Conservation (phyloP, 2,113 vertebrate genomes). For the Atrichornis clamosus region DNA sequence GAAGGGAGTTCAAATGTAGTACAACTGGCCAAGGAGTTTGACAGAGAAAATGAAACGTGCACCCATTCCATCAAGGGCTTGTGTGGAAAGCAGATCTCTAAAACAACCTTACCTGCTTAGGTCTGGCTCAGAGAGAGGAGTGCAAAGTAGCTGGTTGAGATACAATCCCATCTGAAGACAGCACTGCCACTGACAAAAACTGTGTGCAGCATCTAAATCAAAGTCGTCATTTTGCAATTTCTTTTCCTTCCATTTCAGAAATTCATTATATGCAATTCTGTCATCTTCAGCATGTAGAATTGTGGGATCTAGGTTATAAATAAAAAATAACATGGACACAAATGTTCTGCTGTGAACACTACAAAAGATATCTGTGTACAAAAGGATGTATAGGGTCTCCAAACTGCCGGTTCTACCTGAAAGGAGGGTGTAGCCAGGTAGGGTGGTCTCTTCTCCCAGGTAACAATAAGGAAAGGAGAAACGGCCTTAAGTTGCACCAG, state of each 20-base stretch:
- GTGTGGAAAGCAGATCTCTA: background rate
- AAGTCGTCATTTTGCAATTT: constrained; percentile 32
- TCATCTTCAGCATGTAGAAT: background rate
- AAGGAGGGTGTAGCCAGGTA: background rate
- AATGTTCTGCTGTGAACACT: background rate
- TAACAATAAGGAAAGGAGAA: background rate
- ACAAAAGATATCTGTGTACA: background rate
- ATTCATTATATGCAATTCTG: background rate
- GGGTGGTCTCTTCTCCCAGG: background rate
- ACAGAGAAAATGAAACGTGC: background rate
- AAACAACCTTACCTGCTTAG: constrained; percentile 77
- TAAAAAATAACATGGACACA: background rate
- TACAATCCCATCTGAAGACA: constrained; percentile 85
- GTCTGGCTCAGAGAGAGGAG: constrained; percentile 80
- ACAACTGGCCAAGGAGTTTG: background rate
- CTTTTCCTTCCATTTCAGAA: constrained; percentile 66
- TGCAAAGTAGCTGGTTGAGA: constrained; percentile 86
- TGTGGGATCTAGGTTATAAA: constrained; percentile 26
- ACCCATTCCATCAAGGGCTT: background rate
- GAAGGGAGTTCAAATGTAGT: background rate
- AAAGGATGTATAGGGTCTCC: background rate
- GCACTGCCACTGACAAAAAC: constrained; percentile 92
- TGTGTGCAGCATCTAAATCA: constrained; percentile 79
- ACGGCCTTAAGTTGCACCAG: background rate
- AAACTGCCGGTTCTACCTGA: background rate